Conservation (phyloP, 2,113 vertebrate genomes). For the Corythaeola cristata region DNA sequence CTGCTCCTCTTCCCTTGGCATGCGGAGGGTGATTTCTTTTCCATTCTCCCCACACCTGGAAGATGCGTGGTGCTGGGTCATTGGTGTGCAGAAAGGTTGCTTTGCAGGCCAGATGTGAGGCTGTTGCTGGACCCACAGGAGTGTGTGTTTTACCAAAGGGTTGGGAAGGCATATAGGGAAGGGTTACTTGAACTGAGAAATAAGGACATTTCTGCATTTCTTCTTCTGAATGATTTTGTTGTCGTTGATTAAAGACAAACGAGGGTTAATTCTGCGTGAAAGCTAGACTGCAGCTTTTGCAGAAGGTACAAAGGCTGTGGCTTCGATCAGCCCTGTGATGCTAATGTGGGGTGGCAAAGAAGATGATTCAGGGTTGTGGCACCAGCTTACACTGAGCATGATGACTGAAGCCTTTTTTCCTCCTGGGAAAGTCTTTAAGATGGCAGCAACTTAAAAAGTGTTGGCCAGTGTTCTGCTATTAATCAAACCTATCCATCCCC, state of each 20-base stretch:
- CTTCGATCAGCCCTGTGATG: background rate
- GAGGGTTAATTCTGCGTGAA: background rate
- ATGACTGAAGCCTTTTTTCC: background rate
- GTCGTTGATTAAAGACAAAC: background rate
- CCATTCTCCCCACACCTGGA: background rate
- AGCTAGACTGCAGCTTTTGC: background rate
- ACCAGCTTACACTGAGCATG: background rate
- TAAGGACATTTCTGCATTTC: background rate
- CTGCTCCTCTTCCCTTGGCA: background rate
- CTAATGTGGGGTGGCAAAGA: background rate
- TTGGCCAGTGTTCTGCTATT: background rate
- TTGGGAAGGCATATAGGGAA: background rate
- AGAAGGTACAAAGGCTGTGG: background rate
- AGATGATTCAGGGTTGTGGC: background rate
- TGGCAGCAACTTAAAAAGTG: background rate
- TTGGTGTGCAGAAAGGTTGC: background rate
- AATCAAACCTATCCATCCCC: background rate
- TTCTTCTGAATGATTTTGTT: background rate
- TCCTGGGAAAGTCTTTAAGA: background rate
- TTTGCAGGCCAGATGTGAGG: background rate
- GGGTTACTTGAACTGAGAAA: background rate
- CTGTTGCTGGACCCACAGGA: background rate
- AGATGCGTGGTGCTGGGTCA: rapidly evolving
- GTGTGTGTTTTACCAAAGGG: background rate
- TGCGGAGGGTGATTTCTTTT: background rate